Evolutionary conservation across 1,140 invertebrate genomes (phyloP), one percentile per base, ranked within the genome.

Genomic region (Lordiphosa mommai): DNA sequence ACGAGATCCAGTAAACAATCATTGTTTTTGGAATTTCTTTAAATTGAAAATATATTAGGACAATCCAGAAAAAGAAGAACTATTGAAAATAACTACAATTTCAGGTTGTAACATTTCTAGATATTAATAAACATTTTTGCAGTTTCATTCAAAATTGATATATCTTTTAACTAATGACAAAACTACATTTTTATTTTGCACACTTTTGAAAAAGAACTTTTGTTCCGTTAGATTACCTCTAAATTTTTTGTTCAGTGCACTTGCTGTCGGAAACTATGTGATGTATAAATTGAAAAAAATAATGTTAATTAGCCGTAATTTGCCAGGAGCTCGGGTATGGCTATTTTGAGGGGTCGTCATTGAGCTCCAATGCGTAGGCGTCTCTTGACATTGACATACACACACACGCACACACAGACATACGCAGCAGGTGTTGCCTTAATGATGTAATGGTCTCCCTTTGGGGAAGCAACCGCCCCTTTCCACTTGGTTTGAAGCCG

Each of bases 221-320:
- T n/a, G n/a, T n/a, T n/a, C n/a, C n/a, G n/a, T 14, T 40, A 7
- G 1, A 7, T 2, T 50, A 14, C 13, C 10, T 12, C 12, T 2
- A 20, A 8, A 17, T 43, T 4, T 33, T 23, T 61, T 57, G 44
- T 23, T 43, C 4, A 48, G 65, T 79, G 70, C 61, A 48, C 1
- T 29, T 8, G 5, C 10, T 47, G 27, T 20, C 30, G 30, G 46
- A 60, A 37, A 79, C 57, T 56, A 73, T 73, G 55, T 63, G 40
- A 37, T 43, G 36, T 55, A 59, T 53, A 82, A 82, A 84, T 84
- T 84, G 72, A 82, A 84, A 79, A 82, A 80, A 43, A 34, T 29
- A 69, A 84, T 84, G 72, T 84, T 77, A 84, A 84, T 84, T 84
- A 84, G 57, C 46, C 48, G 57, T 77, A 77, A 85, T 77, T 72